Evolutionary conservation across 1,140 invertebrate genomes (phyloP).

Genomic region (Solenopsis fugax): DNA sequence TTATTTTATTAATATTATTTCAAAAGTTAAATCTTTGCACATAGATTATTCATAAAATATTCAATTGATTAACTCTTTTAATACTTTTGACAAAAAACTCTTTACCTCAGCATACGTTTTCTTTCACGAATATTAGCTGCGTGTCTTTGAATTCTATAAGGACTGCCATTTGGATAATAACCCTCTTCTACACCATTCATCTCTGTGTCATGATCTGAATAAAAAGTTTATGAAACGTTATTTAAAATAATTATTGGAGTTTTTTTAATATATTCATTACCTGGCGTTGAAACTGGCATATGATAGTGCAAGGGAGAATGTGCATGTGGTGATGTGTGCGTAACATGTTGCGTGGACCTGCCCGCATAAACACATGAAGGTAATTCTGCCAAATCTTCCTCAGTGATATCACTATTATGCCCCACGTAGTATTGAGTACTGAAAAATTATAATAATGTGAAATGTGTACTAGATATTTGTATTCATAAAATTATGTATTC

Average conservation of each 20-base stretch:
- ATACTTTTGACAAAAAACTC: slow-evolving; percentile 74
- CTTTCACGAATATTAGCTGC: slow-evolving; percentile 97
- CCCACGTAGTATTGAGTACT: slow-evolving; percentile 87
- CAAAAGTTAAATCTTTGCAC: neutral
- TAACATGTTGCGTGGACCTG: slow-evolving; percentile 84
- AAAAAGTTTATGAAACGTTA: slow-evolving; percentile 18
- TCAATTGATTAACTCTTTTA: neutral
- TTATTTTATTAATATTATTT: neutral
- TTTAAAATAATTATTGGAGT: neutral
- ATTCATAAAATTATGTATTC: neutral
- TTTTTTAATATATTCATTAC: slow-evolving; percentile 72
- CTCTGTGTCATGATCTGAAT: slow-evolving; percentile 83
- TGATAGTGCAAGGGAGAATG: slow-evolving; percentile 85
- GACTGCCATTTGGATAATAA: slow-evolving; percentile 89
- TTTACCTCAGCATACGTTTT: slow-evolving; percentile 98
- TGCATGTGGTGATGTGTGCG: slow-evolving; percentile 81
- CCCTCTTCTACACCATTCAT: slow-evolving; percentile 86
- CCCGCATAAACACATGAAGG: slow-evolving; percentile 90
- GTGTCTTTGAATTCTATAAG: slow-evolving; percentile 95
- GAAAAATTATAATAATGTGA: slow-evolving; percentile 41
- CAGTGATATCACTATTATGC: slow-evolving; percentile 86
- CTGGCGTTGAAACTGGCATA: slow-evolving; percentile 83
- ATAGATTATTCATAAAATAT: neutral
- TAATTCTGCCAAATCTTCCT: slow-evolving; percentile 88
- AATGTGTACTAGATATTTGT: slow-evolving; percentile 2